These are phyloP conservation scores for Eurosta solidaginis DNA, from an alignment of 1,140 invertebrate species.

Conservation along the genomic window DNA sequence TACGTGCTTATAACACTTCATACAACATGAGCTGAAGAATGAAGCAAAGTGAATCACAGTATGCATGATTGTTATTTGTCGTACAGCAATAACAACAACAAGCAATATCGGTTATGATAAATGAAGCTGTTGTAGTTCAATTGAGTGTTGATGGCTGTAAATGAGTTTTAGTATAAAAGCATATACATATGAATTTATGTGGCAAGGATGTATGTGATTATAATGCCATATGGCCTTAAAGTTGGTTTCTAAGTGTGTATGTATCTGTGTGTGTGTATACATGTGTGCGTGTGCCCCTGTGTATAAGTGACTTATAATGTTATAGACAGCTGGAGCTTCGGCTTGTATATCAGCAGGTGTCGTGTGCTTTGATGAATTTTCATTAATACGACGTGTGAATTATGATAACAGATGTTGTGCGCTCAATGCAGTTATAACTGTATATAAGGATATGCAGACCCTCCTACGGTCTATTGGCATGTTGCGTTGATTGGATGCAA, in stretches of 20 bases:
- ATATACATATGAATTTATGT: too few relatives aligned
- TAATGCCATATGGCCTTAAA: too few relatives aligned
- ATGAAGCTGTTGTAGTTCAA: constrained; percentile 11
- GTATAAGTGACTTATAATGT: background rate
- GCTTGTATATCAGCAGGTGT: background rate
- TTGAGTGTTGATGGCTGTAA: constrained; percentile 5
- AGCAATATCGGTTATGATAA: background rate
- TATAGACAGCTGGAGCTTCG: background rate
- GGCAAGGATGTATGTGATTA: too few relatives aligned
- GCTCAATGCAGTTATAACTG: background rate
- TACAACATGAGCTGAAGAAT: background rate
- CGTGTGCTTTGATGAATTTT: background rate
- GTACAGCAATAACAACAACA: background rate
- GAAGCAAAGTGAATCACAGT: constrained; percentile 11
- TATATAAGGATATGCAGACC: background rate
- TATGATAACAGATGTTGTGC: background rate
- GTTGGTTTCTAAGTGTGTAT: too few relatives aligned
- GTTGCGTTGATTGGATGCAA: too few relatives aligned
- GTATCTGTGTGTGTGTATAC: too few relatives aligned
- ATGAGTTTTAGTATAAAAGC: background rate
- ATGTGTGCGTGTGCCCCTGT: too few relatives aligned
- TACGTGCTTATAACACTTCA: too few relatives aligned
- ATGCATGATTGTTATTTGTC: background rate
- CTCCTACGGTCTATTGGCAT: background rate
- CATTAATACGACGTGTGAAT: background rate